Base-by-base conservation (phyloP, 2,113 vertebrate genomes). In the Micronycteris hirsuta region DNA sequence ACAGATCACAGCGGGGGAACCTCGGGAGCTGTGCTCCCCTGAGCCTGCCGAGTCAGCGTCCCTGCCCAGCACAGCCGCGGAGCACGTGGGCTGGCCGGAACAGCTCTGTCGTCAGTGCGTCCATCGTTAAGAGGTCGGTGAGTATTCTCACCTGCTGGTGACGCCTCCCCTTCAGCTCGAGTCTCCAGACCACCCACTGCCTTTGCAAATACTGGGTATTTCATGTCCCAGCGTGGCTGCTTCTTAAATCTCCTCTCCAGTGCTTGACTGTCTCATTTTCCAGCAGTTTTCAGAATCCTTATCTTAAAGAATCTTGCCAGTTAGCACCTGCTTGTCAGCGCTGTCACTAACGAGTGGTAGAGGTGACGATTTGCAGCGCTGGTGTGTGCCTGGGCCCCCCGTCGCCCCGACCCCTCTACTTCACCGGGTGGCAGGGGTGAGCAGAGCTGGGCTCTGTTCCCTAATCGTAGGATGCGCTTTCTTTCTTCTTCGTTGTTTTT, bases 161-260 rank as follows among this genome's bases (percentile, higher is more conserved):
- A 98, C 97, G 99, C 99, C 98, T 99, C 99, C 98, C 99, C 95
- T 92, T 99, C 99, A 97, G 99, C 99, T 97, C 99, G 97, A 2
- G 99, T 99, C 97, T 99, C 99, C 96, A 99, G 97, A 86, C 99
- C 99, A 97, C 99, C 99, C 76, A 99, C 99, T 45, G 99, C 99
- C 96, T n/a, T 49, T 20, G 28, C 31, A 33, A 49, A 76, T 5
- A 12, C 45, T n/a, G 16, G 20, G 73, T 15, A 33, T 33, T 49
- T 49, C 73, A 33, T 76, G 45, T 76, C 73, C 28, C 11, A 49
- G 20, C n/a, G n/a, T n/a, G 6, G 17, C 24, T 15, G 43, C 15
- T 88, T 70, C 47, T 92, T 45, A 38, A 38, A 24, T 63, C 6
- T 10, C 45, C 11, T 91, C 74, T 43, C 65, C n/a, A 76, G 33